Percentiles rank a stretch among this genome's conserved stretches.
These are phyloP conservation scores for Phallusia fumigata DNA, from an alignment of 23 tunicate genomes.

Conservation along the genomic window DNA sequence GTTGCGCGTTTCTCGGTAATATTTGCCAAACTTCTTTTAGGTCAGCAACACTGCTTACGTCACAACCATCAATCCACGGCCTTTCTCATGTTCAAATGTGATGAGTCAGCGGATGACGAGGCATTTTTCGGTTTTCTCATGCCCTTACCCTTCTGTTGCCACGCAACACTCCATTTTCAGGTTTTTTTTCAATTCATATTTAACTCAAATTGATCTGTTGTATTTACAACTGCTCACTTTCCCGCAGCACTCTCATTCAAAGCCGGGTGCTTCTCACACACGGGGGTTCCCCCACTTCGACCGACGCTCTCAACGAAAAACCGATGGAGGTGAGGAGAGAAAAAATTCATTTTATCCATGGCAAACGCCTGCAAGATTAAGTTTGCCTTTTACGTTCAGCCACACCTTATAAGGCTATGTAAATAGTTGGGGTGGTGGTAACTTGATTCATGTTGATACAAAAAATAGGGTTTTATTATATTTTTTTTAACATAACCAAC, in stretches of 20 bases:
- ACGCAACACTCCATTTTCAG: slow-evolving; percentile 82
- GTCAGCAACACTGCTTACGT: slow-evolving; percentile 84
- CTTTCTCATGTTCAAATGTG: slow-evolving; percentile 35
- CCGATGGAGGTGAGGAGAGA: slow-evolving; percentile 31
- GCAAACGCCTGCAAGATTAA: no score
- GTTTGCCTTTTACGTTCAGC: no score
- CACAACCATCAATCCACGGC: slow-evolving; percentile 68
- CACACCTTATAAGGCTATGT: no score
- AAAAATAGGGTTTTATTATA: no score
- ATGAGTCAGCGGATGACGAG: slow-evolving; percentile 71
- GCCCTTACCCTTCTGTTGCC: slow-evolving; percentile 68
- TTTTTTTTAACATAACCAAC: no score
- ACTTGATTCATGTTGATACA: no score
- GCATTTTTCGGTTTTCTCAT: slow-evolving; percentile 73
- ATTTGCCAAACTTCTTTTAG: neutral
- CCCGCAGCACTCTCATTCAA: slow-evolving; percentile 43
- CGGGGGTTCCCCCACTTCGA: slow-evolving; percentile 15
- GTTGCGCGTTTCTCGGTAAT: neutral
- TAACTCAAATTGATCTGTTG: no score
- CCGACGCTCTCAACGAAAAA: slow-evolving; percentile 29
- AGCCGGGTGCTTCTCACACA: slow-evolving; percentile 54
- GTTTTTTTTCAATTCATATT: no score
- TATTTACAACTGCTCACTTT: no score
- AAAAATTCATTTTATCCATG: neutral
- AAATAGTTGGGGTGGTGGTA: no score